Evolutionary conservation across 2,113 vertebrate genomes (phyloP).

Genomic region (Coracopsis vasa): DNA sequence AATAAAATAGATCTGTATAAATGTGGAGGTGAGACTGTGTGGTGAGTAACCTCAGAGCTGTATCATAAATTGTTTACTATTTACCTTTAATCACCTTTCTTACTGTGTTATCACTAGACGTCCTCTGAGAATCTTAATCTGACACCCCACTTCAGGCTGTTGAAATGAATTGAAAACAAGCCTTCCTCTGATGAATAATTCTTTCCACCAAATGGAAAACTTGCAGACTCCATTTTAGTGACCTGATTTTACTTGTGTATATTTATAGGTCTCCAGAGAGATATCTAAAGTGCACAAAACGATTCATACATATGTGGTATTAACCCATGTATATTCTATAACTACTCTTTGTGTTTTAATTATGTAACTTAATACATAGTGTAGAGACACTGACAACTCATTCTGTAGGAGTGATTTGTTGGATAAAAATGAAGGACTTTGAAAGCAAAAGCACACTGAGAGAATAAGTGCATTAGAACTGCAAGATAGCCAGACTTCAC

Average conservation of each 20-base stretch:
- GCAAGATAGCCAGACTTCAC: not conserved
- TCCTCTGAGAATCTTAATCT: not conserved
- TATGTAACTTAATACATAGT: not conserved
- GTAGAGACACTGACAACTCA: not conserved
- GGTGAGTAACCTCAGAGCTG: not conserved
- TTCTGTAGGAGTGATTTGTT: not conserved
- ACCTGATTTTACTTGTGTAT: not conserved
- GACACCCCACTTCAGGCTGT: not conserved
- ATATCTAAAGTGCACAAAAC: not conserved
- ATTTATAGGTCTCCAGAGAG: not conserved
- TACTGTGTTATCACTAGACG: not conserved
- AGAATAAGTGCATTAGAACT: not conserved
- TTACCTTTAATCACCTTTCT: constrained; percentile 19
- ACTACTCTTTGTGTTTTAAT: not conserved
- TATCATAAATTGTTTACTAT: not conserved
- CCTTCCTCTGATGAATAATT: constrained; percentile 9
- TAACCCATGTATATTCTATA: not conserved
- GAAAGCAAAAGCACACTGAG: not conserved
- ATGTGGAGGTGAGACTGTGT: not conserved
- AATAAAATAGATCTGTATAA: not conserved
- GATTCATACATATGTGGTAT: not conserved
- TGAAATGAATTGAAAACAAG: not conserved
- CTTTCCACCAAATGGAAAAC: not conserved
- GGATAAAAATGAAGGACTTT: not conserved
- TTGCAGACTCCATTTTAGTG: not conserved